Base-by-base conservation (phyloP, 2,113 vertebrate genomes). In the Pithys albifrons region DNA sequence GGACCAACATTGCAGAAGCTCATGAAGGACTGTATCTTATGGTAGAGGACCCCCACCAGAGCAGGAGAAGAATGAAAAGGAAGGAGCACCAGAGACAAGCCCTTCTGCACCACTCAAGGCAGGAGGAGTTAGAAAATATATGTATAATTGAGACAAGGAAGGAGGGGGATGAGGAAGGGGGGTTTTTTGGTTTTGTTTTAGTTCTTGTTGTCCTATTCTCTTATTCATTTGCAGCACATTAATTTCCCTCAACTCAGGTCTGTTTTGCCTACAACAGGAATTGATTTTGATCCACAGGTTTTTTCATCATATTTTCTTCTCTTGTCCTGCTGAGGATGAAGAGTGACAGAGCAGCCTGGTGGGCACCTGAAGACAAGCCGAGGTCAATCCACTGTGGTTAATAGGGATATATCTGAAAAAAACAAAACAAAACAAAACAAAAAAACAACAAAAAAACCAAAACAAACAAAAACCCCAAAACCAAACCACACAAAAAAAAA, bases 41-140 rank as follows among this genome's bases (percentile, higher is more conserved):
- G 3, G 15, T 24, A n/a, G 28, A 2, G 5, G 12, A 7, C 6
- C 12, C 12, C 16, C 4, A 10, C 4, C n/a, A n/a, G 23, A 48
- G 23, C 3, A 9, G n/a, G 6, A 46, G 22, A 46, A 78, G 39
- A n/a, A 12, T 39, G 13, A 39, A 24, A 55, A 79, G 23, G n/a
- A 29, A 54, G 24, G 13, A 79, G 41, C 1, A 1, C 4, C 33
- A 69, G 31, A 51, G 37, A 58, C 19, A 28, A 52, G 37, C 9
- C 6, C 23, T 24, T 14, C 10, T 71, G 20, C 10, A 20, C 4
- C 1, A 4, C 39, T 59, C 19, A 62, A 49, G 16, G 7, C 0
- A 10, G 16, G 6, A 59, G 17, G 7, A 35, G 5, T 4, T 31
- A 46, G 45, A 51, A 55, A 55, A 39, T 6, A 27, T 39, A 61